Percentiles rank a stretch among this genome's conserved stretches.
Conservation (phyloP, 2,797 vertebrate species). For the Cheirogaleus major region DNA sequence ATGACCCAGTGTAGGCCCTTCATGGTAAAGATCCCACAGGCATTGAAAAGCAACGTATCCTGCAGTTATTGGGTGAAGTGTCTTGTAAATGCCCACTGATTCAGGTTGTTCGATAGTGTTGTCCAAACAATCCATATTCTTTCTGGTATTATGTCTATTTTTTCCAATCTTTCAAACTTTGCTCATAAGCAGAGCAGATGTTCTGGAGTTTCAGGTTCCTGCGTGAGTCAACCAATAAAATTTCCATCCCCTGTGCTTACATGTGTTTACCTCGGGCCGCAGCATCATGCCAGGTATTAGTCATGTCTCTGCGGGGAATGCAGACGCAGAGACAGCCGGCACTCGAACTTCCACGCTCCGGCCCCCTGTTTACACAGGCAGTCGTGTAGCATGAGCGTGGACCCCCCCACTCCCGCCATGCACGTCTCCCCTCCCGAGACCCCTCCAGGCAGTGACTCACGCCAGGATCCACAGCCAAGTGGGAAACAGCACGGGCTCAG, state of each 20-base stretch:
- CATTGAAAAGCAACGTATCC: too few relatives aligned
- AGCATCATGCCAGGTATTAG: not conserved
- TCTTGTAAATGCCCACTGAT: rapidly evolving
- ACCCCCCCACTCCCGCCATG: not conserved
- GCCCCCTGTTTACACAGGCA: not conserved
- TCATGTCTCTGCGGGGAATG: not conserved
- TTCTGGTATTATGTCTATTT: rapidly evolving
- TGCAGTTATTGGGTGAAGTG: rapidly evolving
- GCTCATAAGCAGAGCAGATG: not conserved
- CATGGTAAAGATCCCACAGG: not conserved
- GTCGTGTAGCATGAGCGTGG: not conserved
- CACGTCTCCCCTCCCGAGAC: not conserved
- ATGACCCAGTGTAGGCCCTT: rapidly evolving
- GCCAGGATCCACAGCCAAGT: not conserved
- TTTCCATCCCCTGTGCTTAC: not conserved
- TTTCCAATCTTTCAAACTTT: not conserved
- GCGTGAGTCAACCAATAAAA: not conserved
- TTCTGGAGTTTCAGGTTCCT: not conserved
- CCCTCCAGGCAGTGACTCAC: not conserved
- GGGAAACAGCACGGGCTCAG: not conserved
- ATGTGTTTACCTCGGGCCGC: not conserved
- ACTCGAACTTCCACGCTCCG: not conserved
- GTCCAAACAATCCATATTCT: not conserved
- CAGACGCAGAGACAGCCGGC: rapidly evolving
- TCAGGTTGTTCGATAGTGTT: not conserved